Percentiles rank a stretch among this genome's conserved stretches.
These are phyloP conservation scores for Hylia prasina DNA, from an alignment of 2,113 vertebrate species.

Conservation along the genomic window DNA sequence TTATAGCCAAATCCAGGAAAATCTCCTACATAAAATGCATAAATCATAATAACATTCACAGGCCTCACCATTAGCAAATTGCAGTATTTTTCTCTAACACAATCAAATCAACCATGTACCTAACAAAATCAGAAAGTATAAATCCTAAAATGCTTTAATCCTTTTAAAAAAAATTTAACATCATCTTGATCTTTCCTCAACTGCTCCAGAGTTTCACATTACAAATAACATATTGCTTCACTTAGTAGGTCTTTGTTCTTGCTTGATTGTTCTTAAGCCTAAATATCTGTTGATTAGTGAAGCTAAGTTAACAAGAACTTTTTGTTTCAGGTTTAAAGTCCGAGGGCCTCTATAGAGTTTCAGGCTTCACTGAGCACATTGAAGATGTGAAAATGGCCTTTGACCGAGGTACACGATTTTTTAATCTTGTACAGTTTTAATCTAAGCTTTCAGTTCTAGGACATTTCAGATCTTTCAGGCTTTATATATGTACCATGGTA, in stretches of 20 bases:
- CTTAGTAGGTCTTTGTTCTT: background rate
- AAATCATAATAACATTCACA: background rate
- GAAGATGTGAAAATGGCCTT: slow-evolving; percentile 95
- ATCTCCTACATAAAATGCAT: background rate
- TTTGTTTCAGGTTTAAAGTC: slow-evolving; percentile 85
- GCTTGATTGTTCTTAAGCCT: background rate
- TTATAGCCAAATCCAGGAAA: slow-evolving; percentile 23
- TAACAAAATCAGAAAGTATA: background rate
- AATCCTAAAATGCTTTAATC: background rate
- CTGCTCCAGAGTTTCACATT: background rate
- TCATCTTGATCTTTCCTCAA: background rate
- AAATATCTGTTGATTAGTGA: background rate
- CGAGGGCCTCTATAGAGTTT: slow-evolving; percentile 95
- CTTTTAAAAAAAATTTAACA: background rate
- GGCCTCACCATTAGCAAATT: slow-evolving; percentile 9
- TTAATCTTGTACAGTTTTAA: background rate
- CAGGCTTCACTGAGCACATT: slow-evolving; percentile 95
- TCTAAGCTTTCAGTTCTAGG: background rate
- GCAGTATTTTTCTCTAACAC: background rate
- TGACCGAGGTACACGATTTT: slow-evolving; percentile 84
- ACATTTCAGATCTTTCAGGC: background rate
- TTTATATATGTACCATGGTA: background rate
- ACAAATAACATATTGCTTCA: background rate
- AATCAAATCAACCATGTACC: background rate
- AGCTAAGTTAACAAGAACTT: background rate